Base-by-base conservation (phyloP, 1,140 invertebrate species). In the Anagrus nilaparvatae region DNA sequence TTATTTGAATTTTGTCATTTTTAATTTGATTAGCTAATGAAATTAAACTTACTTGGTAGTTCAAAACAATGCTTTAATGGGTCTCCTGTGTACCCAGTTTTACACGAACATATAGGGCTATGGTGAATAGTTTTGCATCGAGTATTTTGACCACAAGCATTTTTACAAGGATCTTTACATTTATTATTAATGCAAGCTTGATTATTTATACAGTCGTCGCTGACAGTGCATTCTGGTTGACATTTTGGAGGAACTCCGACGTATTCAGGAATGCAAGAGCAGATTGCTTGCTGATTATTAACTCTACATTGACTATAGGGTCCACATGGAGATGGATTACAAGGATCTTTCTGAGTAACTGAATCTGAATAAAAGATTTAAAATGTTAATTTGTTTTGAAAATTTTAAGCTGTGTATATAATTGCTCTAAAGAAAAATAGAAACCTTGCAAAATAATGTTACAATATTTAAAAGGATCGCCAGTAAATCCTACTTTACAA, bases 141-240 rank as follows among this genome's bases (percentile, higher is more conserved):
- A 1, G 63, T 67, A 53, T 60, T 61, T 0, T 49, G 3, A 6
- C 67, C 67, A 28, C 69, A 70, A 17, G 76, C 74, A 39, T 77
- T 78, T 46, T 70, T 63, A 50, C 81, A 84, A 25, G 81, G 81
- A 62, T 84, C 78, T 19, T 72, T 69, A 52, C 83, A 86, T 60
- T 75, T 81, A 48, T 79, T 71, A 61, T 75, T 79, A 49, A 81
- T 75, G 53, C 83, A 87, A 18, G 81, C 79, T 43, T 72, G 68
- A 48, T 79, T 76, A 46, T 70, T 70, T 18, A 78, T 69, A 63
- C 82, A 86, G 54, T 86, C 77, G 32, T 75, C 75, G 59, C 82
- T 84, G 3, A 80, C 74, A 8, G 79, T 75, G 51, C 82, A 84
- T 62, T 84, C 81, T 2, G 81, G 81, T 40, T 75, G 73, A 58